Evolutionary conservation across 2,888 invertebrate genomes (phyloP).

Genomic region (Criorhina ranunculi): DNA sequence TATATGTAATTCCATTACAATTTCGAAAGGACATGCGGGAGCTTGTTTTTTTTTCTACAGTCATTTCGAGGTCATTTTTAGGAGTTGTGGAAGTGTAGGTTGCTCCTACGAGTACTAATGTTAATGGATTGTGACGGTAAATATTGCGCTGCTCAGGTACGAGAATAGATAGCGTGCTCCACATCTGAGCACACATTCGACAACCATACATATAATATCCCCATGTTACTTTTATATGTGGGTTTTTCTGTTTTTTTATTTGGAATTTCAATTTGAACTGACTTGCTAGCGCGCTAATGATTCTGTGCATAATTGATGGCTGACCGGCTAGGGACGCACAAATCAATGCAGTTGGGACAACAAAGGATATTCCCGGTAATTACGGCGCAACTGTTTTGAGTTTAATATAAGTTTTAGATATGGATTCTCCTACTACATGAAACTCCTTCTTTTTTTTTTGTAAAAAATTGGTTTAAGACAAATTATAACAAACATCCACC

Average conservation of each 20-base stretch:
- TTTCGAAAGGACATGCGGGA: conserved; percentile 46
- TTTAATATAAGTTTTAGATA: not conserved
- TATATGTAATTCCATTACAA: conserved; percentile 34
- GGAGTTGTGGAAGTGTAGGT: conserved; percentile 25
- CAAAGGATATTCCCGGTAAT: conserved; percentile 9
- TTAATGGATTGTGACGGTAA: conserved; percentile 46
- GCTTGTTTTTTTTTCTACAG: conserved; percentile 25
- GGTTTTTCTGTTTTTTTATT: conserved; percentile 34
- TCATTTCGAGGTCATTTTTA: conserved; percentile 55
- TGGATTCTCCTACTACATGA: not conserved
- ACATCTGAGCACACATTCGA: conserved; percentile 23
- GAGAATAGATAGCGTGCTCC: conserved; percentile 48
- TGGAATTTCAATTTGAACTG: conserved; percentile 46
- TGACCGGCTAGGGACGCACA: conserved; percentile 28
- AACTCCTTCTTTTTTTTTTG: no score
- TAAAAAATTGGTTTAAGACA: no score
- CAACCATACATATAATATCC: conserved; percentile 8
- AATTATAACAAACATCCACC: no score
- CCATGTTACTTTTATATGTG: conserved; percentile 32
- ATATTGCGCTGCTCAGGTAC: conserved; percentile 34
- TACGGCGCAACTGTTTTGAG: not conserved
- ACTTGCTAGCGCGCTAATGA: conserved; percentile 43
- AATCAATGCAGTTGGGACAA: conserved; percentile 34
- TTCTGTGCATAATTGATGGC: conserved; percentile 51
- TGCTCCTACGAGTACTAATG: conserved; percentile 44